Percentiles rank a stretch among this genome's conserved stretches.
These are phyloP conservation scores for Anableps anableps DNA, from an alignment of 2,797 vertebrate genomes.

Conservation along the genomic window DNA sequence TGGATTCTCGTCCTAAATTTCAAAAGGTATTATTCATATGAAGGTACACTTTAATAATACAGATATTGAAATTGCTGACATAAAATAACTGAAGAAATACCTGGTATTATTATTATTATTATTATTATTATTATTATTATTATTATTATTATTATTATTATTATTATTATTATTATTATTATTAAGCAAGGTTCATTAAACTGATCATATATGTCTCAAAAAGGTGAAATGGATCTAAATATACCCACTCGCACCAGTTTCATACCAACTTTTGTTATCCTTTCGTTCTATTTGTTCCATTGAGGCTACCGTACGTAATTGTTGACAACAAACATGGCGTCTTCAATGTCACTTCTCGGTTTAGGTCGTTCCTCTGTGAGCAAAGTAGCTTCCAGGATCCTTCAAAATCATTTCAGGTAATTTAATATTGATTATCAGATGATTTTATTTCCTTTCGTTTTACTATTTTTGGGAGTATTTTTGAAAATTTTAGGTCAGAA, in stretches of 20 bases:
- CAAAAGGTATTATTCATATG: not conserved
- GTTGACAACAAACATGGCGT: conserved; percentile 82
- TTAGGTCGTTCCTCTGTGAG: conserved; percentile 74
- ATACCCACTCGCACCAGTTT: not conserved
- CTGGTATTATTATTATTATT: not conserved
- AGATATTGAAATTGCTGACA: not conserved
- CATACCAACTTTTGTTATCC: not conserved
- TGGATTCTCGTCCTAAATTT: not conserved
- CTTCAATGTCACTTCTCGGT: conserved; percentile 84
- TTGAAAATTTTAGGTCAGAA: not conserved
- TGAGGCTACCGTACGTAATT: conserved; percentile 58
- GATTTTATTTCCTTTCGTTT: not conserved
- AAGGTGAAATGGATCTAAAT: not conserved
- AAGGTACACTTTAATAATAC: not conserved
- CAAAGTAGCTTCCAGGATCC: conserved; percentile 69
- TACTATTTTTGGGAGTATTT: not conserved
- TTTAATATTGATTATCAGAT: not conserved
- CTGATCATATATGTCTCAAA: not conserved
- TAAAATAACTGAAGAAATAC: not conserved
- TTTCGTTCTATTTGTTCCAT: conserved; percentile 54
- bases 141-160: too few species aligned
- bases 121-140: too few species aligned
- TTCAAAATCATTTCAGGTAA: conserved; percentile 81
- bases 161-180: not conserved
- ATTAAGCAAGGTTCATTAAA: not conserved